Base-by-base conservation (phyloP, 1,140 invertebrate species). In the Tetramorium simillimum region DNA sequence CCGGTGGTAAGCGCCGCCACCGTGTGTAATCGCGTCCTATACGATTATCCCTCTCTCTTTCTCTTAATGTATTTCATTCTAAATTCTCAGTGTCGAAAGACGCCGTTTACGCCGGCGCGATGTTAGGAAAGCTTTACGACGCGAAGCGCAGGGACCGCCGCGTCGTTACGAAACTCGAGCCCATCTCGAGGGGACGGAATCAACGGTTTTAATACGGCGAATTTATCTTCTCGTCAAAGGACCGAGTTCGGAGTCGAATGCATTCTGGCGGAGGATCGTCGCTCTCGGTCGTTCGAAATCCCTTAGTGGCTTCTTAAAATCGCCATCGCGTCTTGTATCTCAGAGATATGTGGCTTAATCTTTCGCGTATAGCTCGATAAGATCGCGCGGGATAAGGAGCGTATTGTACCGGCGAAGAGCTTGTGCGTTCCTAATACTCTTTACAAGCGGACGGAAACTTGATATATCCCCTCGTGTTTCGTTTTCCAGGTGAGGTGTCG, bases 401-500 rank as follows among this genome's bases (percentile, higher is more conserved):
- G 9, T n/a, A 9, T 53, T 56, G 49, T n/a, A n/a, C n/a, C n/a
- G 49, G 16, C 16, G 12, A 69, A 16, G 12, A 53, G 43, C 28
- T 40, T 9, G 4, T 16, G 24, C 10, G 16, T n/a, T 18, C 33
- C 60, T 60, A 60, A 76, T 76, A 18, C 37, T 16, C 10, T 76
- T 24, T 43, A 24, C 5, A 72, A 51, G 43, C 24, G 12, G 43
- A 37, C 14, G n/a, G 78, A 63, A 33, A 28, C 58, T 21, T 21
- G 16, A 80, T 43, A 33, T 10, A 16, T 37, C 18, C 2, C 18
- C 43, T 24, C 7, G 16, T 33, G 16, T 37, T 49, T 24, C 12
- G 18, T 53, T 18, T 92, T 6, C 91, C 91, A 95, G 95, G 95
- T 95, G 94, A 95, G 89, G 94, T 95, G 89, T 94, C 94, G 80